Conservation (phyloP, 2,113 vertebrate species). For the Apteryx mantelli region DNA sequence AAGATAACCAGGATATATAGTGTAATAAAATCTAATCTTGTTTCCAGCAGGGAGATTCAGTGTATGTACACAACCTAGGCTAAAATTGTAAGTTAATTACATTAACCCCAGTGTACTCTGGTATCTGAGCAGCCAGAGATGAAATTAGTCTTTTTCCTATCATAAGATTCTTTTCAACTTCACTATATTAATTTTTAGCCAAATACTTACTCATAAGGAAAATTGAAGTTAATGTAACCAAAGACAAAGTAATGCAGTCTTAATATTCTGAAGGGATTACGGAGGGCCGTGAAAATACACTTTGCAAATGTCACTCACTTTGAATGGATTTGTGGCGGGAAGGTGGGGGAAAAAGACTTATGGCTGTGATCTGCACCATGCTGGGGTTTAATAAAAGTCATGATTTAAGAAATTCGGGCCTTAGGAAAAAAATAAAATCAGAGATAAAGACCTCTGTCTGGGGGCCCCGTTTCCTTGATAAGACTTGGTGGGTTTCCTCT, state of each 20-base stretch:
- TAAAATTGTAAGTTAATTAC: slow-evolving; percentile 83
- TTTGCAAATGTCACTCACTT: slow-evolving; percentile 80
- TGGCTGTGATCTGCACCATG: neutral
- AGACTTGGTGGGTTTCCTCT: neutral
- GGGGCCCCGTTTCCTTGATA: neutral
- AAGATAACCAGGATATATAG: slow-evolving; percentile 84
- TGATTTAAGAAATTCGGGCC: slow-evolving; percentile 36
- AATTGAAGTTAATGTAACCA: slow-evolving; percentile 84
- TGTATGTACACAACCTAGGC: slow-evolving; percentile 83
- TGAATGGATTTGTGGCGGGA: slow-evolving; percentile 73
- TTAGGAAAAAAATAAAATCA: neutral
- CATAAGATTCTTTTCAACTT: slow-evolving; percentile 82
- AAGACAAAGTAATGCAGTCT: slow-evolving; percentile 80
- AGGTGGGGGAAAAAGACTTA: slow-evolving; percentile 50
- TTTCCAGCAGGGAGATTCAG: slow-evolving; percentile 81
- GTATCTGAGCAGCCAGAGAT: slow-evolving; percentile 80
- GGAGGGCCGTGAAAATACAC: slow-evolving; percentile 71
- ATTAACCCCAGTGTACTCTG: slow-evolving; percentile 80
- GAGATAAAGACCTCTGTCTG: neutral
- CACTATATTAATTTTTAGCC: slow-evolving; percentile 86
- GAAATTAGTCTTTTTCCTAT: slow-evolving; percentile 82
- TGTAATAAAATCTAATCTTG: slow-evolving; percentile 84
- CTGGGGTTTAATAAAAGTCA: slow-evolving; percentile 58
- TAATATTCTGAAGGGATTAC: slow-evolving; percentile 84
- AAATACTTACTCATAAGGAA: slow-evolving; percentile 85